A percentile compares a stretch with the other conserved stretches of the same genome.
These are phyloP conservation scores for Acyrthosiphon pisum DNA, from an alignment of 1,140 invertebrate species.

Conservation along the genomic window DNA sequence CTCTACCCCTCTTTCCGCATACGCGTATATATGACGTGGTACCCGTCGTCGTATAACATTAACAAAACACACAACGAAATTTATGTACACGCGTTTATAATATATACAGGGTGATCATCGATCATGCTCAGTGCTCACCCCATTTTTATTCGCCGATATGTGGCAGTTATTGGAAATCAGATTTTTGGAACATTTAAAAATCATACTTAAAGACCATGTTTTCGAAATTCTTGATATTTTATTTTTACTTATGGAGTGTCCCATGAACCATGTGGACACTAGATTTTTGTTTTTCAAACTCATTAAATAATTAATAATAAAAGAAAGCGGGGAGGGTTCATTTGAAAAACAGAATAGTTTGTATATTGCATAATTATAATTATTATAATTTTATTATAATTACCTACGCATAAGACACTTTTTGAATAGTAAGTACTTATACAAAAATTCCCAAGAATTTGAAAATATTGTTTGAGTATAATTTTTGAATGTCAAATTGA, in stretches of 20 bases:
- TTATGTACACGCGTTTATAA: background rate
- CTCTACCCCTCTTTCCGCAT: background rate
- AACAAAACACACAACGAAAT: conserved; percentile 52
- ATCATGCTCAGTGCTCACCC: too few relatives aligned
- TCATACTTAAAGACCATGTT: too few relatives aligned
- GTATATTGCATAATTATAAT: too few relatives aligned
- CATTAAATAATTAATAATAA: too few relatives aligned
- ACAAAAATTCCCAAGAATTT: background rate
- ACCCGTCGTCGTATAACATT: conserved; percentile 35
- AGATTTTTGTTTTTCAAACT: too few relatives aligned
- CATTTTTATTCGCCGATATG: background rate
- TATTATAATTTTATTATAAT: too few relatives aligned
- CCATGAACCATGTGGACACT: too few relatives aligned
- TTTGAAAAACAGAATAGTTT: background rate
- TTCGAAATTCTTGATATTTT: too few relatives aligned
- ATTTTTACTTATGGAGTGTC: too few relatives aligned
- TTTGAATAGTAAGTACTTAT: too few relatives aligned
- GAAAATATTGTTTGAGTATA: background rate
- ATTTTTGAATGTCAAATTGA: background rate
- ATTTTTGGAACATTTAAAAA: too few relatives aligned
- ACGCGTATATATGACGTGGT: background rate
- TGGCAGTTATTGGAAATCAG: background rate
- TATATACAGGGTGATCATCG: background rate
- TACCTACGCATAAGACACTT: too few relatives aligned
- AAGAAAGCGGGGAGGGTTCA: background rate